Conservation (phyloP, 2,888 invertebrate genomes). For the Tetranychus piercei region DNA sequence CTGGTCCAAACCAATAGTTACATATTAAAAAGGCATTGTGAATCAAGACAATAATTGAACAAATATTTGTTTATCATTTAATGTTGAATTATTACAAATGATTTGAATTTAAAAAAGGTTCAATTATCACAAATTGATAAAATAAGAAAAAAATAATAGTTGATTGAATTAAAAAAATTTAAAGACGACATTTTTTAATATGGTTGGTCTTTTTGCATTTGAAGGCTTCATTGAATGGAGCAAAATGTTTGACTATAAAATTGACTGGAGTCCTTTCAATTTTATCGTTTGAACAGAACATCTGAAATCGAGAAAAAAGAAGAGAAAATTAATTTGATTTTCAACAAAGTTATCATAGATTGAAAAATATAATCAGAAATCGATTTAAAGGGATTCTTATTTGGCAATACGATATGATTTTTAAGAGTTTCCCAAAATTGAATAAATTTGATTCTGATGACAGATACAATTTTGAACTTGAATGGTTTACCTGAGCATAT, state of each 20-base stretch:
- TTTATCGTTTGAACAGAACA: conserved; percentile 7
- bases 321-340: not conserved
- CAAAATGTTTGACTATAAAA: not conserved
- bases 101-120: too few species aligned
- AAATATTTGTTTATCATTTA: too few species aligned
- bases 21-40: too few species aligned
- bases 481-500: conserved; percentile 2
- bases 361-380: not conserved
- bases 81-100: too few species aligned
- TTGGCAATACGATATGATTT: too few species aligned
- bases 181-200: conserved; percentile 1
- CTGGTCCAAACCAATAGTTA: too few species aligned
- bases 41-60: too few species aligned
- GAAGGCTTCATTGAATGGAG: not conserved
- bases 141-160: not conserved
- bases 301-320: not conserved
- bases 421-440: too few species aligned
- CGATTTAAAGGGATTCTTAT: not conserved
- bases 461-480: too few species aligned
- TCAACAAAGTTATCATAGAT: not conserved
- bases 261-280: not conserved
- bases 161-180: not conserved
- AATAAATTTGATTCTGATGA: too few species aligned
- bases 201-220: conserved; percentile 5
- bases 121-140: not conserved